Evolutionary conservation across 2,113 vertebrate genomes (phyloP).

Genomic region (Ammodytes marinus): DNA sequence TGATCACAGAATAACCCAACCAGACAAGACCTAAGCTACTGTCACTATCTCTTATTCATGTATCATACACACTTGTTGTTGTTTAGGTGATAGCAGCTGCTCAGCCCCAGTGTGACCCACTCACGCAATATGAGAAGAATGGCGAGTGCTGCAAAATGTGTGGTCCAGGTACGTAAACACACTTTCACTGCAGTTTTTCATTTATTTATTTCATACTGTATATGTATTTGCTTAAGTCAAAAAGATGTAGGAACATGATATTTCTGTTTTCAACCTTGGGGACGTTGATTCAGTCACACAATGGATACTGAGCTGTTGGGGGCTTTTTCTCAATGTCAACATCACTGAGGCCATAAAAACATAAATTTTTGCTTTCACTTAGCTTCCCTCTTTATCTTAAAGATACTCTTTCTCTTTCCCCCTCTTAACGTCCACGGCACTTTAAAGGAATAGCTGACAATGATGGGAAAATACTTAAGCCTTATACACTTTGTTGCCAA

Average conservation of each 20-base stretch:
- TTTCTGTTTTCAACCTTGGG: neutral
- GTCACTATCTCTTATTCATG: too few species aligned
- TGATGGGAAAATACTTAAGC: neutral
- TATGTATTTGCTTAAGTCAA: neutral
- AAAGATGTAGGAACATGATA: neutral
- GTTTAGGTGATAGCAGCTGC: constrained; percentile 47
- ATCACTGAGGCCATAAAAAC: neutral
- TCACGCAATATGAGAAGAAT: constrained; percentile 49
- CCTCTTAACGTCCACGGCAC: neutral
- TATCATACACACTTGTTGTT: neutral
- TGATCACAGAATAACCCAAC: neutral
- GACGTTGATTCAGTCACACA: neutral
- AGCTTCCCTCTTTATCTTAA: neutral
- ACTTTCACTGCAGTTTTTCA: too few species aligned
- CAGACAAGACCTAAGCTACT: neutral
- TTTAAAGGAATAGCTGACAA: neutral
- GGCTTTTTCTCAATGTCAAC: neutral
- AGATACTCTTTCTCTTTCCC: constrained; percentile 9
- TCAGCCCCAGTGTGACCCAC: constrained; percentile 50
- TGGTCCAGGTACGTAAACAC: constrained; percentile 65
- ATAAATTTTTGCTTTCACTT: neutral
- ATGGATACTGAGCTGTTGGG: neutral
- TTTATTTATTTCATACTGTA: too few species aligned
- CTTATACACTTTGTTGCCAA: neutral
- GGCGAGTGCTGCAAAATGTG: constrained; percentile 77